Base-by-base conservation (phyloP, 2,888 invertebrate species). In the Rhimphoctona megacephalus region DNA sequence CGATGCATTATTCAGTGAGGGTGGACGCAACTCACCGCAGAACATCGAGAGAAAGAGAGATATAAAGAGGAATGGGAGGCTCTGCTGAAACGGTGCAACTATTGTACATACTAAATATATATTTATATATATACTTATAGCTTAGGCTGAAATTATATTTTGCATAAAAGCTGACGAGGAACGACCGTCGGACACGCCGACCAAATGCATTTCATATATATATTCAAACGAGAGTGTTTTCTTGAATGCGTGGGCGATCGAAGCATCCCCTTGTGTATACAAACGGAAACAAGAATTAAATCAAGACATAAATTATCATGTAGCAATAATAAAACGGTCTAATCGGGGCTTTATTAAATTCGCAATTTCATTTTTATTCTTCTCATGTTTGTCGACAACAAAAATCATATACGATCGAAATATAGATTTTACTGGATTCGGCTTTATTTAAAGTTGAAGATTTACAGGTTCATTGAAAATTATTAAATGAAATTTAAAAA, bases 1-100 rank as follows among this genome's bases (percentile, higher is more conserved):
- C 77, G 78, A 82, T 93, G 93, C 92, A 93, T 93, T 93, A 93
- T 93, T 93, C 93, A 93, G 86, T 70, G 89, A 83, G 85, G 86
- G 85, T 84, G 81, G 83, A 83, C 85, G 85, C 85, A 85, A 69
- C 78, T 83, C 69, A 69, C 39, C 33, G 79, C 61, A 80, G 43
- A 83, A 80, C 81, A 81, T 61, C 74, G 77, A 46, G 66, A 76
- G 74, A 76, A 61, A 70, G 72, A 67, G 77, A 78, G 67, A 70
- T 22, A 66, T 64, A 25, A 66, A 49, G 46, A 74, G 88, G 86
- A 87, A 87, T 87, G 89, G 88, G 90, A 86, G 80, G 87, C 83
- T 87, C 88, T 86, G 76, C 77, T 87, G 74, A 85, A 89, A 88
- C 88, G 87, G 83, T 74, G 69, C 77, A 73, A 81, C 81, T 74